Base-by-base conservation (phyloP, 2,797 vertebrate genomes). In the Setipinna tenuifilis region DNA sequence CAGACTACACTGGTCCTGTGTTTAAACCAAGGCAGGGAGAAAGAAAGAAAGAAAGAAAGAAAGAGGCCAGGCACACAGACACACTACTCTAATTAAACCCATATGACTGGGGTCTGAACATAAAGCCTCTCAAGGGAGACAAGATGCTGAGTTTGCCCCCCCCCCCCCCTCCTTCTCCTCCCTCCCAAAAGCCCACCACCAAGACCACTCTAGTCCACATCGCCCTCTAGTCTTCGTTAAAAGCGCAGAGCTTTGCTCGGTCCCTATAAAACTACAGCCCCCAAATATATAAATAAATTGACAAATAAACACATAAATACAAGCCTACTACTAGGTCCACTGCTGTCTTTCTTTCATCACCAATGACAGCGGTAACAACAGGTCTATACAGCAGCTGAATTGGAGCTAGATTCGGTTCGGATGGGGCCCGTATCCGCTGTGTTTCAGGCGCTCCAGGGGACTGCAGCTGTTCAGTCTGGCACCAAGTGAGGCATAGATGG, bases 21-120 rank as follows among this genome's bases (percentile, higher is more conserved):
- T 54, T 54, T 54, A 9, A 54, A 54, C 50, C 0, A 14, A 54
- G 50, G 50, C 50, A 65, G 23, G 11, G 23, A 35, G 25, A 28
- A 14, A 31, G 62, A 68, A 7, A 28, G 25, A 68, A n/a, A 68
- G 62, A 68, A n/a, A 31, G 23, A n/a, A 23, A 28, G 68, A 17
- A n/a, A 25, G 71, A 41, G 31, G 28, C 14, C 16, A 31, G 35
- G 71, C 88, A 86, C 93, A 61, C 86, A 90, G 93, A 90, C 90
- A 88, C 81, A 93, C 92, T 88, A 85, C 86, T 81, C 90, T 95
- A 94, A 96, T 94, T 92, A 93, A 93, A 94, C 91, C 95, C 94
- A 95, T 94, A 94, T 94, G 95, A 95, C 90, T 88, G 82, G 82
- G 31, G 71, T 44, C 92, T 94, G 89, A 92, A 91, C 92, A 93